These are phyloP conservation scores for Pseudochirops corinnae DNA, from an alignment of 2,797 vertebrate genomes.

Conservation along the genomic window DNA sequence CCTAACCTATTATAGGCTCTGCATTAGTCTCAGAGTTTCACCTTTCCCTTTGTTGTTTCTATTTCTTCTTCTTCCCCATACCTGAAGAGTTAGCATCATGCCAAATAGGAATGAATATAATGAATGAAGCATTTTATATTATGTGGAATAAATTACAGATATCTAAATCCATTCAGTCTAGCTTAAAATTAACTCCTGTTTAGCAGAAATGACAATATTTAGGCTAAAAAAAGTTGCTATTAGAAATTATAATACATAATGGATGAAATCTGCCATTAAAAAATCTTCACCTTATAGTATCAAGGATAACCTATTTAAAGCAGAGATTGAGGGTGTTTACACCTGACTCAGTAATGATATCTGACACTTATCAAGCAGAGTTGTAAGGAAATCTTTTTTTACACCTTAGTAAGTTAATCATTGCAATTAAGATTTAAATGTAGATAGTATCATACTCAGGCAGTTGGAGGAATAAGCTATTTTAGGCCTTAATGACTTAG, in stretches of 20 bases:
- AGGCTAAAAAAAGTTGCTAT: slow-evolving; percentile 48
- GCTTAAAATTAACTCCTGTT: slow-evolving; percentile 53
- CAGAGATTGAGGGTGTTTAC: slow-evolving; percentile 26
- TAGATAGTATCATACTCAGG: slow-evolving; percentile 25
- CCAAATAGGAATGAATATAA: slow-evolving; percentile 21
- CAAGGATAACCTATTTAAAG: slow-evolving; percentile 10
- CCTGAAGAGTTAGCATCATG: slow-evolving; percentile 9
- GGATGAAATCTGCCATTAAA: slow-evolving; percentile 29
- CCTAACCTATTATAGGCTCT: not conserved
- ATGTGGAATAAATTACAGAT: slow-evolving; percentile 37
- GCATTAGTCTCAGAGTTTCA: not conserved
- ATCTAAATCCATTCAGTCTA: slow-evolving; percentile 17
- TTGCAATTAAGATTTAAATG: not conserved
- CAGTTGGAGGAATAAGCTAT: slow-evolving; percentile 20
- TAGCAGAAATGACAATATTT: slow-evolving; percentile 10
- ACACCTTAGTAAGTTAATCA: slow-evolving; percentile 5
- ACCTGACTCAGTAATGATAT: slow-evolving; percentile 26
- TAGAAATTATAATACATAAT: slow-evolving; percentile 13
- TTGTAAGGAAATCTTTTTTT: slow-evolving; percentile 32
- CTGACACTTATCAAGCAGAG: slow-evolving; percentile 24
- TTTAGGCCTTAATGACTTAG: slow-evolving; percentile 20
- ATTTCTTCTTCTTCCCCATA: slow-evolving; percentile 25
- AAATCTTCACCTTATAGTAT: slow-evolving; percentile 21
- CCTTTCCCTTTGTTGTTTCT: slow-evolving; percentile 25
- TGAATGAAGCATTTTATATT: slow-evolving; percentile 35